A percentile compares a stretch with the other conserved stretches of the same genome.
Evolutionary conservation across 2,888 invertebrate species (phyloP).

Genomic region (Pardosa pseudoannulata): DNA sequence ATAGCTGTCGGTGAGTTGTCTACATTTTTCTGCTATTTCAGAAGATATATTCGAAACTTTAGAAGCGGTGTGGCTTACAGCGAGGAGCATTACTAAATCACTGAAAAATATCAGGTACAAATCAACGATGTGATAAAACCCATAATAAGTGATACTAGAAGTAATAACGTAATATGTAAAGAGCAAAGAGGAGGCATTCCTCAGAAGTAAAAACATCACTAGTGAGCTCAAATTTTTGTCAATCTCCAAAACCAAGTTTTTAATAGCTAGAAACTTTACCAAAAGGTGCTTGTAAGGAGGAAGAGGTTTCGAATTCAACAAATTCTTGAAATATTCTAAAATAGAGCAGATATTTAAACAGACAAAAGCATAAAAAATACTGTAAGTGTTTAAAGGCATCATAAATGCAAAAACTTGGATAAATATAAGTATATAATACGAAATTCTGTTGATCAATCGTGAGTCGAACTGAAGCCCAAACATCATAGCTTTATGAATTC

Average conservation of each 20-base stretch:
- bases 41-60: background rate
- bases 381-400: slow-evolving; percentile 4
- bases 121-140: no score
- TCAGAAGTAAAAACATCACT: slow-evolving; percentile 4
- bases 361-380: slow-evolving; percentile 2
- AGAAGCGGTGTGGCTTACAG: background rate
- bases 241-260: background rate
- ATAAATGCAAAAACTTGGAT: background rate
- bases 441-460: background rate
- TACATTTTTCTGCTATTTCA: no score
- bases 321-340: background rate
- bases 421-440: background rate
- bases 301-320: background rate
- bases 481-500: background rate
- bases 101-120: background rate
- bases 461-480: background rate
- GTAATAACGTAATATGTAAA: background rate
- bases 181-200: background rate
- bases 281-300: background rate
- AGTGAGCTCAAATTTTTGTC: background rate
- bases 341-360: background rate
- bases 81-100: background rate
- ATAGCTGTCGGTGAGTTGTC: no score
- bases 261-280: background rate
- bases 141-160: background rate